phyloP scores from a whole-genome alignment of 2,113 vertebrate species.

The Heliornis fulica region DNA sequence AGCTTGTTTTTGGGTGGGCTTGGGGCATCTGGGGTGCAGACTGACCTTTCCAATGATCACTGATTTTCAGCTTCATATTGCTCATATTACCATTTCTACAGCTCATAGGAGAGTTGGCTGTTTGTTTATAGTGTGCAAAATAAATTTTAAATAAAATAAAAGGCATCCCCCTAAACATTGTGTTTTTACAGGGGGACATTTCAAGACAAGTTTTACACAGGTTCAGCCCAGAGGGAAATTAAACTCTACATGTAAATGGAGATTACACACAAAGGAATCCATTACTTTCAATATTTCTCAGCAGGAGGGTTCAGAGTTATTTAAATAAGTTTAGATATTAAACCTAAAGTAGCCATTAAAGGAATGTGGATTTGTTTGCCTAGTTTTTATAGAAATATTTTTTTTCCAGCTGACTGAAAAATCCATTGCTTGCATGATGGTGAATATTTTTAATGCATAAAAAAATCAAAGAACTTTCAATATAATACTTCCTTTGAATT shows the following conservation, averaged over 20 bases:
- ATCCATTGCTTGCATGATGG: slow-evolving; percentile 70
- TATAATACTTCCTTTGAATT: slow-evolving; percentile 74
- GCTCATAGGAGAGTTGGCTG: not conserved
- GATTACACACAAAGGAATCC: slow-evolving; percentile 83
- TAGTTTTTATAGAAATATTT: slow-evolving; percentile 67
- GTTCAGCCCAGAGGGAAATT: slow-evolving; percentile 85
- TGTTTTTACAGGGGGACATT: slow-evolving; percentile 76
- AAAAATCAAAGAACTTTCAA: slow-evolving; percentile 69
- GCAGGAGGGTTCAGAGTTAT: slow-evolving; percentile 83
- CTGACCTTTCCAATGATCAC: not conserved
- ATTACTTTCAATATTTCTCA: slow-evolving; percentile 86
- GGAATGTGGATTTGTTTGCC: slow-evolving; percentile 77
- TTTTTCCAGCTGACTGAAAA: slow-evolving; percentile 75
- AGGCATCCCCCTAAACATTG: slow-evolving; percentile 71
- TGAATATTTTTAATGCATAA: slow-evolving; percentile 74
- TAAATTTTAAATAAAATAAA: slow-evolving; percentile 80
- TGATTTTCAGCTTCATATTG: not conserved
- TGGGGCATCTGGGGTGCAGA: not conserved
- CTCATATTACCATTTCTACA: not conserved
- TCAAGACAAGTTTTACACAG: slow-evolving; percentile 80
- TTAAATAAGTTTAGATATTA: slow-evolving; percentile 88
- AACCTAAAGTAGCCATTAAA: slow-evolving; percentile 84
- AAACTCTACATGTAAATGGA: slow-evolving; percentile 84
- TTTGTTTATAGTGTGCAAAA: slow-evolving; percentile 57
- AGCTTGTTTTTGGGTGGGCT: not conserved